phyloP scores from a whole-genome alignment of 2,888 invertebrate genomes.

The Sepiola atlantica region DNA sequence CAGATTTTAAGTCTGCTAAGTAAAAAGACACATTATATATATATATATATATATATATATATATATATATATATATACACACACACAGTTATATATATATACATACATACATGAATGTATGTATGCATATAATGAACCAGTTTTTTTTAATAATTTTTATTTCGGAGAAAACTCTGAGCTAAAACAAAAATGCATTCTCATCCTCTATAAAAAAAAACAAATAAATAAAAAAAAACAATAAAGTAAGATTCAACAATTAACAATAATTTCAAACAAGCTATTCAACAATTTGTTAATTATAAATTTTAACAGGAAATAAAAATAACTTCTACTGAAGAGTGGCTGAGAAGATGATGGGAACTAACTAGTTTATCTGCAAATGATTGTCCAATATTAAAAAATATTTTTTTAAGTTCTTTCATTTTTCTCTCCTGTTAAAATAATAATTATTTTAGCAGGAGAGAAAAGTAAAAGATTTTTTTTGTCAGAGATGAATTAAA shows the following conservation, averaged over 20 bases:
- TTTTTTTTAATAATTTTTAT: not conserved
- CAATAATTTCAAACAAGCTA: not conserved
- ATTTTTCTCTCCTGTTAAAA: too few species aligned
- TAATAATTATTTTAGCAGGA: not conserved
- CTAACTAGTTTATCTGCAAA: not conserved
- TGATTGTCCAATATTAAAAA: not conserved
- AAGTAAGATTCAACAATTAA: not conserved
- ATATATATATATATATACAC: not conserved
- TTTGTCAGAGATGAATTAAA: not conserved
- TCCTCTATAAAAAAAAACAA: not conserved
- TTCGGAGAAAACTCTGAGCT: not conserved
- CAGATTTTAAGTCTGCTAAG: not conserved
- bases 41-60: not conserved
- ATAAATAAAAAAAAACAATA: too few species aligned
- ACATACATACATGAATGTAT: not conserved
- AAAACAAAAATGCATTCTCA: not conserved
- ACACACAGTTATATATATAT: not conserved
- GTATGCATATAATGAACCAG: not conserved
- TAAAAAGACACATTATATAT: not conserved
- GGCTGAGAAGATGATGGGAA: not conserved
- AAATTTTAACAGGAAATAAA: not conserved
- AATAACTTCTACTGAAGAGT: not conserved
- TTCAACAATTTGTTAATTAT: not conserved
- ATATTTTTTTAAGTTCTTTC: not conserved
- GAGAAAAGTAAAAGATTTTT: not conserved